Conservation (phyloP, 2,113 vertebrate species). For the Corythornis vintsioides region DNA sequence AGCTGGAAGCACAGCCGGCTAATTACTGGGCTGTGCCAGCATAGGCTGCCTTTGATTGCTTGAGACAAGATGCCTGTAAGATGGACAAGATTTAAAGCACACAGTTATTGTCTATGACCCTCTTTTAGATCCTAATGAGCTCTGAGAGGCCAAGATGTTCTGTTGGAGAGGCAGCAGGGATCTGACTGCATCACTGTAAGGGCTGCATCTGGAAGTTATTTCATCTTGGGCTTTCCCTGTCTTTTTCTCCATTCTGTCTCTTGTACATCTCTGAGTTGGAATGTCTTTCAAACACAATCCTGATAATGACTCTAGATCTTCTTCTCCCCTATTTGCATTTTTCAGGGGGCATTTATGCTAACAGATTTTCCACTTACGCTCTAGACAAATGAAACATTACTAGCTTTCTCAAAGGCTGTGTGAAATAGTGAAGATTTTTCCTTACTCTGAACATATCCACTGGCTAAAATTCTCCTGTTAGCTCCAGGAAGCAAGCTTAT, state of each 20-base stretch:
- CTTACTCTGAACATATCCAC: not conserved
- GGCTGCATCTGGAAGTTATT: constrained; percentile 65
- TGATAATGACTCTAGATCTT: not conserved
- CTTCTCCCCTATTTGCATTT: not conserved
- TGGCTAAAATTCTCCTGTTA: not conserved
- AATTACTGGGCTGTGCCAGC: constrained; percentile 44
- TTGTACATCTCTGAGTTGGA: not conserved
- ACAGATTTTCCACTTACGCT: constrained; percentile 6
- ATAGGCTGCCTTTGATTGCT: constrained; percentile 63
- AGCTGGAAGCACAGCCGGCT: constrained; percentile 65
- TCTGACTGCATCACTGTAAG: constrained; percentile 41
- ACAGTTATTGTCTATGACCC: constrained; percentile 37
- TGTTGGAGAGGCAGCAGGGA: constrained; percentile 24
- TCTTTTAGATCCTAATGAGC: constrained; percentile 46
- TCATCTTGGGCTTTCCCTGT: not conserved
- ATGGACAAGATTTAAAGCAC: constrained; percentile 60
- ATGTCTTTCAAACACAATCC: constrained; percentile 26
- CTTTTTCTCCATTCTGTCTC: constrained; percentile 20
- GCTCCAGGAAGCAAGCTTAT: not conserved
- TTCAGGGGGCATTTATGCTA: not conserved
- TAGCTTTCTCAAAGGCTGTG: not conserved
- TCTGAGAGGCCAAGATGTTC: constrained; percentile 51
- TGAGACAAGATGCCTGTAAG: constrained; percentile 42
- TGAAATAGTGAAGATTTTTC: not conserved
- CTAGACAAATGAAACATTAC: constrained; percentile 1